Percentiles rank a stretch among this genome's conserved stretches.
phyloP scores from a whole-genome alignment of 2,797 vertebrate genomes.

The Spondyliosoma cantharus region DNA sequence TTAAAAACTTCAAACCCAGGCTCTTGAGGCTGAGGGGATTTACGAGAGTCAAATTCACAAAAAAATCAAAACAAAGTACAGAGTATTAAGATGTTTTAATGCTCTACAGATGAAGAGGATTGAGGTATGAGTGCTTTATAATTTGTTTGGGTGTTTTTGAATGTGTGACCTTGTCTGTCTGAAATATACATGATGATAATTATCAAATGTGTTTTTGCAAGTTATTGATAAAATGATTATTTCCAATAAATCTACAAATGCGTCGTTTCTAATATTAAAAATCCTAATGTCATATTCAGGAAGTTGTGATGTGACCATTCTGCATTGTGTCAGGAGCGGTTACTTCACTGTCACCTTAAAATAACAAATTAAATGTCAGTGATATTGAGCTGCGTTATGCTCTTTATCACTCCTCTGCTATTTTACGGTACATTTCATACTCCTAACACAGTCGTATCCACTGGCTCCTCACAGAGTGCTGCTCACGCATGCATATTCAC shows the following conservation, averaged over 20 bases:
- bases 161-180: neutral
- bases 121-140: neutral
- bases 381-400: conserved; percentile 22
- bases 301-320: neutral
- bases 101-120: neutral
- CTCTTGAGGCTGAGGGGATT: too few relatives aligned
- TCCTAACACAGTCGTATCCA: neutral
- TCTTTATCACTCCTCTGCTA: conserved; percentile 19
- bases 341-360: neutral
- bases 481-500: conserved; percentile 10
- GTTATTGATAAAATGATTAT: neutral
- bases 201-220: neutral
- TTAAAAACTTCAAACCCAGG: too few relatives aligned
- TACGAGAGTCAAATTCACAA: too few relatives aligned
- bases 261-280: neutral
- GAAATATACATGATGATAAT: neutral
- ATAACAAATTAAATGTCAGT: conserved; percentile 9
- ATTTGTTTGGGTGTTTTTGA: neutral
- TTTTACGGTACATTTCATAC: neutral
- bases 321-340: neutral
- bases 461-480: neutral
- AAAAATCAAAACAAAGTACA: too few relatives aligned
- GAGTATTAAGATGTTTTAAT: too few relatives aligned
- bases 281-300: neutral
- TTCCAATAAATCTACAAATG: neutral